Base-by-base conservation (phyloP, 2,888 invertebrate species). In the Idaea straminata region DNA sequence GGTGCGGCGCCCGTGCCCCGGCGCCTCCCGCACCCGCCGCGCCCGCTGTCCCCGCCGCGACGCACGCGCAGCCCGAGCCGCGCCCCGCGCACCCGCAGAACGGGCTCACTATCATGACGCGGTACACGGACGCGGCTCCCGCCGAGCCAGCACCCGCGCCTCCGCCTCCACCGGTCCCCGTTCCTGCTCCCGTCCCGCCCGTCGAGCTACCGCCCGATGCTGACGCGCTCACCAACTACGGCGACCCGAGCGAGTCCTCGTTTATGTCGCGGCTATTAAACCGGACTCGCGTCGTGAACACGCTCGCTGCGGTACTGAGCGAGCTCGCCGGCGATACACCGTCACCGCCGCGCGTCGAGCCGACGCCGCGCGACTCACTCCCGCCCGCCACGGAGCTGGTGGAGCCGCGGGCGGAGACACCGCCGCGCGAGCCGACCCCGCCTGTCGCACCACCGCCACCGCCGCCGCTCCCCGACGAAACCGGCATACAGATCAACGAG, bases 401-500 rank as follows among this genome's bases (percentile, higher is more conserved):
- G 61, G 67, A 66, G 25, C 71, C 66, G 35, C 76, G 67, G n/a
- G 65, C 71, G 15, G 69, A 73, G 0, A 67, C 74, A 15, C 74
- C 71, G 35, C 72, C 74, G 15, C 73, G 74, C 66, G 73, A 73
- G 38, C 69, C 72, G 0, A 70, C 67, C 59, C 71, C 74, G 34
- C 69, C 70, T 16, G 66, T 68, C 60, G 63, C 63, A 3, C 69
- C 65, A 59, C 62, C 62, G 64, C 70, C 61, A 62, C 71, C 68
- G 66, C 63, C 63, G 15, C 61, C 63, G 25, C 66, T 68, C 5
- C 70, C 76, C 66, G 84, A 85, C 66, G 87, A 87, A 69, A 93
- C 91, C 71, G 86, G 91, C 57, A 95, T 95, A 60, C 95, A 95
- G 84, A 95, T 95, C 71, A 94, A 95, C 82, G 95, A 95, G 82